These are phyloP conservation scores for Odocoileus virginianus DNA, from an alignment of 2,113 vertebrate species.

Conservation along the genomic window DNA sequence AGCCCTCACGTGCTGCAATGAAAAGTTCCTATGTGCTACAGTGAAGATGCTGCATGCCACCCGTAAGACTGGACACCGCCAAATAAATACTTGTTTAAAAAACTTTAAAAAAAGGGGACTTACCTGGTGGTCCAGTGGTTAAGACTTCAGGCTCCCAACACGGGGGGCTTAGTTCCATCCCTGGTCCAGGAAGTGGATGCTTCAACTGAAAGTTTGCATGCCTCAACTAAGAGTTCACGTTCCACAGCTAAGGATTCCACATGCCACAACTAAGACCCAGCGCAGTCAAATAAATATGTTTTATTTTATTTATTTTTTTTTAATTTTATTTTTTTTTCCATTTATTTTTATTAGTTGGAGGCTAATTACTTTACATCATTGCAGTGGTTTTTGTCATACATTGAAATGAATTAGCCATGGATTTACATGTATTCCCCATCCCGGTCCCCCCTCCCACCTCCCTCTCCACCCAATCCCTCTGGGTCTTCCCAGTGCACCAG, in stretches of 20 bases:
- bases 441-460: no score
- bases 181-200: neutral
- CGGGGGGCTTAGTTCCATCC: neutral
- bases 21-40: neutral
- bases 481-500: no score
- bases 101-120: neutral
- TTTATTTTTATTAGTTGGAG: no score
- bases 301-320: no score
- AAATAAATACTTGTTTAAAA: neutral
- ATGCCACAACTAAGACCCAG: neutral
- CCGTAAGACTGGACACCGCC: neutral
- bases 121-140: neutral
- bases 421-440: no score
- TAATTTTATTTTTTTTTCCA: no score
- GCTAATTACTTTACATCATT: no score
- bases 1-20: neutral
- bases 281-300: neutral
- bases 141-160: neutral
- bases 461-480: no score
- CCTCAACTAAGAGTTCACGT: neutral
- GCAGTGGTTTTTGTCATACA: no score
- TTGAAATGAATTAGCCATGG: no score
- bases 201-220: neutral
- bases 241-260: neutral
- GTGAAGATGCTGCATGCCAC: neutral